Percentiles rank a stretch among this genome's conserved stretches.
Conservation (phyloP, 1,140 invertebrate species). For the Diorhabda sublineata region DNA sequence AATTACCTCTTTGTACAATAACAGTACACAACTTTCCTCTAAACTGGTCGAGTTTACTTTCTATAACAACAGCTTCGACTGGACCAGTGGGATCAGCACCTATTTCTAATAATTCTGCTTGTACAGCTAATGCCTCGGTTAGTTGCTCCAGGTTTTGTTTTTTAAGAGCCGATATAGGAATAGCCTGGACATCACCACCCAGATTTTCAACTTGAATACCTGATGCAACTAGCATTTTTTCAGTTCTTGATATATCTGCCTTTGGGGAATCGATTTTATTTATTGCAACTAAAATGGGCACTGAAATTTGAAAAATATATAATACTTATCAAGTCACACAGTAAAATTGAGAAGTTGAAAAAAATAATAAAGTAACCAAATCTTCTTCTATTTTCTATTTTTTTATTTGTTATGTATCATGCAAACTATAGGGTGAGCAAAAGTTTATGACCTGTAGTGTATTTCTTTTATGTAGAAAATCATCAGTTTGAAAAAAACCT, state of each 20-base stretch:
- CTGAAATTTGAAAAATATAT: constrained; percentile 50
- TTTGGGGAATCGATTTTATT: constrained; percentile 96
- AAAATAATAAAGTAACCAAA: no score
- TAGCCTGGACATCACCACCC: constrained; percentile 89
- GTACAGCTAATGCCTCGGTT: constrained; percentile 78
- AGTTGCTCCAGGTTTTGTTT: constrained; percentile 74
- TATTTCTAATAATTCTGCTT: constrained; percentile 87
- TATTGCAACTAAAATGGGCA: constrained; percentile 96
- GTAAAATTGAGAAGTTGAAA: no score
- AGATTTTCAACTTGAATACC: constrained; percentile 82
- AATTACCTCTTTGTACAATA: constrained; percentile 73
- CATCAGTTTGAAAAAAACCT: no score
- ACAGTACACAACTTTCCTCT: constrained; percentile 84
- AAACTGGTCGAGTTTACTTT: constrained; percentile 70
- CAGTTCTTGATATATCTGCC: constrained; percentile 75
- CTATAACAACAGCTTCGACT: constrained; percentile 88
- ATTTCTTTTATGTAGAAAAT: no score
- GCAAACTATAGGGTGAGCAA: no score
- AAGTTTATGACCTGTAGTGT: no score
- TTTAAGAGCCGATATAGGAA: constrained; percentile 88
- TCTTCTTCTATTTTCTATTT: no score
- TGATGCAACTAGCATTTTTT: constrained; percentile 67
- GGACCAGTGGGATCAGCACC: constrained; percentile 74
- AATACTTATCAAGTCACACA: neutral
- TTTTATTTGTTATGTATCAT: no score